Evolutionary conservation across 2,113 vertebrate genomes (phyloP).

Genomic region (Mobula birostris): DNA sequence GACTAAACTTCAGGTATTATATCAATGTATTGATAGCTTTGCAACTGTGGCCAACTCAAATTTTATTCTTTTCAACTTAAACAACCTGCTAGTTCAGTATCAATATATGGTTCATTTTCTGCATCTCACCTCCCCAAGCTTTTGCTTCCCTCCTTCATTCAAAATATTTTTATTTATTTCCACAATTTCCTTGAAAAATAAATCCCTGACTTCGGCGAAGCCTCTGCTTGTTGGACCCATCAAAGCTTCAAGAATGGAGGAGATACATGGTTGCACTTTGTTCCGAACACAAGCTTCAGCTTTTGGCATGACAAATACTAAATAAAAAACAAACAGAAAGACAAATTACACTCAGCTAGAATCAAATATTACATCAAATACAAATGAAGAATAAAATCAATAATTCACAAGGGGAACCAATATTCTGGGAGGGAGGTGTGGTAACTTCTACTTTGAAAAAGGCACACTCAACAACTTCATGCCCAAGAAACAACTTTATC

Average conservation of each 20-base stretch:
- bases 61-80: background rate
- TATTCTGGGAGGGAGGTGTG: too few relatives aligned
- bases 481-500: too few relatives aligned
- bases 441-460: background rate
- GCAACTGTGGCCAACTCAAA: background rate
- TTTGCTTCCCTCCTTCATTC: constrained; percentile 75
- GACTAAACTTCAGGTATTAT: background rate
- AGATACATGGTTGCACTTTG: constrained; percentile 83
- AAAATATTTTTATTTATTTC: constrained; percentile 89
- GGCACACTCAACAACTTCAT: too few relatives aligned
- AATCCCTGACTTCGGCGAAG: constrained; percentile 80
- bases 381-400: background rate
- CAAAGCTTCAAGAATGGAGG: constrained; percentile 89
- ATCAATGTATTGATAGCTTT: background rate
- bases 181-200: constrained; percentile 87
- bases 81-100: background rate
- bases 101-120: background rate
- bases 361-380: background rate
- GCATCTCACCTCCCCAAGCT: constrained; percentile 71
- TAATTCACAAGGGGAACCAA: too few relatives aligned
- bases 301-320: constrained; percentile 79
- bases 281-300: constrained; percentile 77
- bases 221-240: constrained; percentile 94
- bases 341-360: background rate
- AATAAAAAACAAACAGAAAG: background rate